phyloP scores from a whole-genome alignment of 2,888 invertebrate species.

The Dione vanillae region DNA sequence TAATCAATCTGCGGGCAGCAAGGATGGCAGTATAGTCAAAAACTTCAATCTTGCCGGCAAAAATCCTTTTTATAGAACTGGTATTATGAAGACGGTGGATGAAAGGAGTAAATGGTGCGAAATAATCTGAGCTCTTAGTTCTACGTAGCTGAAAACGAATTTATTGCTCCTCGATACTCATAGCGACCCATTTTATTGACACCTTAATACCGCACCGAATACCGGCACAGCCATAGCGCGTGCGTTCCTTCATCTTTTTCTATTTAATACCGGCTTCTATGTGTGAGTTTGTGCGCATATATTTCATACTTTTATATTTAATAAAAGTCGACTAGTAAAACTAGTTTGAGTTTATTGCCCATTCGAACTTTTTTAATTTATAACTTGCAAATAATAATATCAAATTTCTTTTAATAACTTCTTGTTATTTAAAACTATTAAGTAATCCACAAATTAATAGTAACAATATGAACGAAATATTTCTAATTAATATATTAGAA shows the following conservation, averaged over 20 bases:
- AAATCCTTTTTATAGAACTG: slow-evolving; percentile 72
- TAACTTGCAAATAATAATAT: too few species aligned
- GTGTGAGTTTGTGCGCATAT: slow-evolving; percentile 2
- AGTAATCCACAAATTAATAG: too few species aligned
- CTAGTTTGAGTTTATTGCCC: background rate
- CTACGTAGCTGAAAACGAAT: slow-evolving; percentile 79
- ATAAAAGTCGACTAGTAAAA: background rate
- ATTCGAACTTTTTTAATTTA: too few species aligned
- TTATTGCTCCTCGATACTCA: slow-evolving; percentile 76
- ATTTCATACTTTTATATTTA: background rate
- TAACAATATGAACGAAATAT: too few species aligned
- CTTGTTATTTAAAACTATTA: too few species aligned
- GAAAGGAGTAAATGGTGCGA: slow-evolving; percentile 82
- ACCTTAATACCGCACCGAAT: slow-evolving; percentile 62
- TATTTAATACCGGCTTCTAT: slow-evolving; percentile 37
- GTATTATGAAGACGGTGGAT: slow-evolving; percentile 77
- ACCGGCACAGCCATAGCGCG: slow-evolving; percentile 35
- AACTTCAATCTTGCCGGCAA: slow-evolving; percentile 70
- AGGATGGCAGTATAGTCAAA: slow-evolving; percentile 67
- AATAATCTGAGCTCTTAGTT: slow-evolving; percentile 83
- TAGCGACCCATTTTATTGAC: slow-evolving; percentile 71
- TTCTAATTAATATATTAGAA: too few species aligned
- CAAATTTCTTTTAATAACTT: too few species aligned
- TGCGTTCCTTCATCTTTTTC: slow-evolving; percentile 40
- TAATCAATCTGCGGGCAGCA: slow-evolving; percentile 57